Evolutionary conservation across 2,797 vertebrate genomes (phyloP), one percentile per base, ranked within the genome.

Genomic region (Peromyscus attwateri): DNA sequence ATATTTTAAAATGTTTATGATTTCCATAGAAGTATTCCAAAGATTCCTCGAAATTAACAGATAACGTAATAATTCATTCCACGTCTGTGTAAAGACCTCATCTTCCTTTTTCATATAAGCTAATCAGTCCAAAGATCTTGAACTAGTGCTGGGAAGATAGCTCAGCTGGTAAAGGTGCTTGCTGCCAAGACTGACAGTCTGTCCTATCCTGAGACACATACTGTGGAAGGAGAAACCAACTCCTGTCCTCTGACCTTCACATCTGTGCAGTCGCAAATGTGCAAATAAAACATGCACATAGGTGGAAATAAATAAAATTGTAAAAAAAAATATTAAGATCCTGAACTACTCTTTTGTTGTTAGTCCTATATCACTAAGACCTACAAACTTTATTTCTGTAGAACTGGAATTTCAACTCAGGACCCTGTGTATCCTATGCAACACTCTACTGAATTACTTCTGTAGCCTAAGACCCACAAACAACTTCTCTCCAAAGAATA

Each of bases 1-100:
- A 1, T 75, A 89, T 64, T 96, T 92, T 96, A 40, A 90, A 89
- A 55, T 83, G 37, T 85, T 92, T 55, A 84, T 2, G 80, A 94
- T 70, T 80, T 84, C n/a, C 73, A 85, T 0, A 73, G 46, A 97
- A 87, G 19, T 21, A 87, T 29, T 21, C 49, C 13, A 70, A 10
- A 40, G 12, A 79, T 29, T 60, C 29, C 40, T 82, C 68, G 73
- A 77, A 85, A 23, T 77, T 91, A 89, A 91, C 0, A 91, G 21
- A 40, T 17, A 27, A 80, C 2, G 49, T 19, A 5, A 83, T 21
- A 83, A 89, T 71, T 75, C 55, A 89, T 49, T 70, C 87, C 1
- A 70, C 9, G 57, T n/a, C 16, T 83, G 46, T 70, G 40, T 23
- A 92, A 95, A 91, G 12, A 90, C 16, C 12, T 91, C 6, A 57